Evolutionary conservation across 1,140 invertebrate genomes (phyloP).

Genomic region (Hycleus cichorii): DNA sequence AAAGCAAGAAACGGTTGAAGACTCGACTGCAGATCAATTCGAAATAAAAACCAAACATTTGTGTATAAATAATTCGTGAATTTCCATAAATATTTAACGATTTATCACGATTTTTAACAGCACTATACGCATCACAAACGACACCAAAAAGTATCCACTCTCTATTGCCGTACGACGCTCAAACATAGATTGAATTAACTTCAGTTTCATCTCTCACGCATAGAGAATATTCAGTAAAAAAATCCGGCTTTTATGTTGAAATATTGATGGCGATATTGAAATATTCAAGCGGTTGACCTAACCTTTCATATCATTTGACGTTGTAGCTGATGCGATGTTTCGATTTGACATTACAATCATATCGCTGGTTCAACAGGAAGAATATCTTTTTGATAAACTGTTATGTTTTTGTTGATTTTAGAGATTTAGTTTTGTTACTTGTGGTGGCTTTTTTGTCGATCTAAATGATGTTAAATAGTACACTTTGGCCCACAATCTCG

Average conservation of each 20-base stretch:
- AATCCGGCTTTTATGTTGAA: conserved; percentile 24
- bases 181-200: conserved; percentile 30
- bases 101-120: conserved; percentile 23
- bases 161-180: conserved; percentile 12
- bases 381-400: no score
- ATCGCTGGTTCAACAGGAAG: background rate
- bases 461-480: no score
- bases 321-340: conserved; percentile 14
- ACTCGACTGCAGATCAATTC: no score
- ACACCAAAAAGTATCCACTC: conserved; percentile 22
- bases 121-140: conserved; percentile 23
- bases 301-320: conserved; percentile 19
- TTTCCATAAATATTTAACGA: conserved; percentile 26
- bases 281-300: conserved; percentile 29
- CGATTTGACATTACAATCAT: conserved; percentile 17
- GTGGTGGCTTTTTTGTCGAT: no score
- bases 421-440: no score
- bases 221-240: conserved; percentile 20
- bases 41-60: conserved; percentile 15
- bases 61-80: conserved; percentile 17
- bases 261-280: conserved; percentile 28
- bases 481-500: background rate
- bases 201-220: conserved; percentile 21
- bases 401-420: no score
- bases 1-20: no score